These are phyloP conservation scores for Drosophila pandora DNA, from an alignment of 1,140 invertebrate genomes.

Conservation along the genomic window DNA sequence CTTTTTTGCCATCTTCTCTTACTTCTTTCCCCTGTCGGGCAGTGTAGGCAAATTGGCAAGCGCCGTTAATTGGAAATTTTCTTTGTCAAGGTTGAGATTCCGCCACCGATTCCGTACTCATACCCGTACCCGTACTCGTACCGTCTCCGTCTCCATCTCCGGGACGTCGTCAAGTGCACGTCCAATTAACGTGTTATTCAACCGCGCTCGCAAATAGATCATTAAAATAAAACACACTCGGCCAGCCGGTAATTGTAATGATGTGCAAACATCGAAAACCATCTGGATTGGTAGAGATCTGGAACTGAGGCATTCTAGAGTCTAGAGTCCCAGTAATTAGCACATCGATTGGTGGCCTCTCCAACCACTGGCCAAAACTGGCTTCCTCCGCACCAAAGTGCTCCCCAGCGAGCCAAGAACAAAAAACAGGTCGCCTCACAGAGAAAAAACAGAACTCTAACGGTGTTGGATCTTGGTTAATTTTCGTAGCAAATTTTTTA, in stretches of 20 bases:
- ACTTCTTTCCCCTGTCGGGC: neutral
- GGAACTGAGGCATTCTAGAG: conserved; percentile 4
- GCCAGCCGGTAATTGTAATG: conserved; percentile 55
- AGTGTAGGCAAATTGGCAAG: conserved; percentile 55
- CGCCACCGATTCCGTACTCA: neutral
- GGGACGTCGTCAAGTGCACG: conserved; percentile 29
- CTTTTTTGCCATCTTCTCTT: conserved; percentile 20
- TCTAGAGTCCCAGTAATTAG: conserved; percentile 31
- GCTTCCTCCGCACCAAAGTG: conserved; percentile 29
- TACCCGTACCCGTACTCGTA: conserved; percentile 11
- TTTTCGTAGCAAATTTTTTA: neutral
- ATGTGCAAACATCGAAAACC: conserved; percentile 67
- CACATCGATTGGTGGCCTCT: conserved; percentile 45
- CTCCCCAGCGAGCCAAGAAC: conserved; percentile 1
- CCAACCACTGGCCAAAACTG: conserved; percentile 45
- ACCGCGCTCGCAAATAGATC: conserved; percentile 57
- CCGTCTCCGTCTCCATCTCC: conserved; percentile 19
- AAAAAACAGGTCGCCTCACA: conserved; percentile 28
- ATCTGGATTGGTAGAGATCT: conserved; percentile 17
- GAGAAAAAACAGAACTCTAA: conserved; percentile 4
- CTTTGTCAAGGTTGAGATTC: conserved; percentile 69
- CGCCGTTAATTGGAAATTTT: conserved; percentile 69
- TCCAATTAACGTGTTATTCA: conserved; percentile 73
- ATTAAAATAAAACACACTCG: conserved; percentile 43
- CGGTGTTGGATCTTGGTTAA: neutral